Conservation (phyloP, 2,888 invertebrate species). For the Oligia latruncula region DNA sequence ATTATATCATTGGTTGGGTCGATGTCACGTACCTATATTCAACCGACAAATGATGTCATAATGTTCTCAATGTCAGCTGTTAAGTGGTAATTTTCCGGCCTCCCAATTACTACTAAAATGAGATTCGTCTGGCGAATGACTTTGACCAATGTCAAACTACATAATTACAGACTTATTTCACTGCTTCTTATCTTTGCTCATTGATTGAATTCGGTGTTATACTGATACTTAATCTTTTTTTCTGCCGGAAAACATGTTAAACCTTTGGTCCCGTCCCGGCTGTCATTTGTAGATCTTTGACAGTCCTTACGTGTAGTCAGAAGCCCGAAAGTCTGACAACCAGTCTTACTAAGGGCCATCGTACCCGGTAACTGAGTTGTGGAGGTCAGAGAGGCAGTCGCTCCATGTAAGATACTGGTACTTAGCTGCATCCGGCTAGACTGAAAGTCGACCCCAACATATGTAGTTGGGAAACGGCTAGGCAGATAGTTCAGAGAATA, state of each 20-base stretch:
- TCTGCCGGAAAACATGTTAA: background rate
- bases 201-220: background rate
- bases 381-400: background rate
- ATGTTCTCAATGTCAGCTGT: background rate
- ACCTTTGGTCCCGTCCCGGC: background rate
- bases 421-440: background rate
- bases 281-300: background rate
- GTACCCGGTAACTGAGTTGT: background rate
- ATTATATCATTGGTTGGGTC: too few relatives aligned
- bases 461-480: background rate
- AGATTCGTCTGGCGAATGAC: background rate
- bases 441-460: background rate
- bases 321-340: background rate
- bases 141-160: background rate
- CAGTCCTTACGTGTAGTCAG: background rate
- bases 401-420: background rate
- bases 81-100: background rate
- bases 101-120: conserved; percentile 12
- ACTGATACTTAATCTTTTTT: background rate
- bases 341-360: background rate
- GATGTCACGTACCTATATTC: background rate
- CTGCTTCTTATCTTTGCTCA: background rate
- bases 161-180: background rate
- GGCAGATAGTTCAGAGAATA: background rate
- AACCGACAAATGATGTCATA: background rate